Base-by-base conservation (phyloP, 1,140 invertebrate genomes). In the Drosophila chauvacae region DNA sequence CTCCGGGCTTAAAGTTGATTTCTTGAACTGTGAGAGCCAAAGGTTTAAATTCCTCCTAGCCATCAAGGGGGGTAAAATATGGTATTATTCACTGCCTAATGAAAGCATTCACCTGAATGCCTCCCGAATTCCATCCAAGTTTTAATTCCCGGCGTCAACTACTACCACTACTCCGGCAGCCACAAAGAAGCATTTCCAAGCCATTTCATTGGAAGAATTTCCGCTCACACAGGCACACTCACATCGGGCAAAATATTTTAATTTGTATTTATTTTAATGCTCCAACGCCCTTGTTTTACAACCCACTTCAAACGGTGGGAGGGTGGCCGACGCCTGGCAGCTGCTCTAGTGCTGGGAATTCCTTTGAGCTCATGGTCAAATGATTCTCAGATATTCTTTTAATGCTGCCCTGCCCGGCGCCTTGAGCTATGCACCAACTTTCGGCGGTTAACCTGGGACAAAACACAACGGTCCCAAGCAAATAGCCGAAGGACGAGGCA, bases 231-330 rank as follows among this genome's bases (percentile, higher is more conserved):
- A 74, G 45, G 10, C 33, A 4, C 33, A 11, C 35, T 37, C 35
- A 14, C 28, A 73, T 51, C 47, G 50, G 14, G 50, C 23, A 14
- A 87, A 84, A 84, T 90, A 88, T 87, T 90, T 87, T 84, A 87
- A 87, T 87, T 87, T 87, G 80, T 90, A 88, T 87, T 87, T 90
- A 90, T 84, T 87, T 87, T 90, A 87, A 87, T 87, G 84, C 80
- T 84, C 57, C 77, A 90, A 87, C 84, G 85, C 84, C 58, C 74
- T 28, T 48, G 57, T 79, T 59, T 61, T 48, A 55, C 70, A 78
- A 72, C 57, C 84, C 84, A 83, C 84, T 80, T 79, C 68, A 72
- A 79, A 72, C 18, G 51, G 14, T 63, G 64, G 28, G 44, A 30
- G 39, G 35, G 55, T 10, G 45, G 30, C 16, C 10, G 39, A 39